Percentiles rank a stretch among this genome's conserved stretches.
phyloP scores from a whole-genome alignment of 2,113 vertebrate species.

The Antennarius striatus region DNA sequence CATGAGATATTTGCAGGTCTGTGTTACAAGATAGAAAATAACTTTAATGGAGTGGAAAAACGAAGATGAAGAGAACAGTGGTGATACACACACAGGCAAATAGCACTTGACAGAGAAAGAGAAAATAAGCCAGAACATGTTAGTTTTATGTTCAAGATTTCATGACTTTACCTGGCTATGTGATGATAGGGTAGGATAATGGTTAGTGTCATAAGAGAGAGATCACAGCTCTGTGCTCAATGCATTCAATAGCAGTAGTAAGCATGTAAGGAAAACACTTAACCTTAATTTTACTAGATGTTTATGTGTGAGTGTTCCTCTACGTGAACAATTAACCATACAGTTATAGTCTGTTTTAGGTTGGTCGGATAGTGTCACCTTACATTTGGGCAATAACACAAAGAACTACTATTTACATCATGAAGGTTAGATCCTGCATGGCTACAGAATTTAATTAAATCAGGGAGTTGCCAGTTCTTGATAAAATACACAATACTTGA shows the following conservation, averaged over 20 bases:
- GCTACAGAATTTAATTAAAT: conserved; percentile 76
- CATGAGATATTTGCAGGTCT: conserved; percentile 24
- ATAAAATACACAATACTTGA: conserved; percentile 77
- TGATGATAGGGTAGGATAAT: not conserved
- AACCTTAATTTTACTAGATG: no score
- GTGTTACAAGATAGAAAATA: conserved; percentile 32
- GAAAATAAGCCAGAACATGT: not conserved
- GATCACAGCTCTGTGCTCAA: conserved; percentile 5
- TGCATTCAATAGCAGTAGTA: conserved; percentile 13
- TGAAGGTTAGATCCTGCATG: conserved; percentile 75
- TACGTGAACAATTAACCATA: not conserved
- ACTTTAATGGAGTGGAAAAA: conserved; percentile 1
- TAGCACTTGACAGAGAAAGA: no score
- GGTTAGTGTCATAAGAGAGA: conserved; percentile 15
- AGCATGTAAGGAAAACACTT: conserved; percentile 15
- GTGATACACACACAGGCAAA: no score
- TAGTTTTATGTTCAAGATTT: conserved; percentile 29
- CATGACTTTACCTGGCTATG: conserved; percentile 6
- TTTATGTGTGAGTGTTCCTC: no score
- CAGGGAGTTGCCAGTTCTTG: conserved; percentile 73
- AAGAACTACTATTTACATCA: conserved; percentile 70
- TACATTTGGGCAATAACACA: conserved; percentile 44
- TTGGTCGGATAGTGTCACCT: conserved; percentile 25
- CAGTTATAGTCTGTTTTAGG: conserved; percentile 24
- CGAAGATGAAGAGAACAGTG: no score